phyloP scores from a whole-genome alignment of 2,797 vertebrate species.

The Xiphophorus birchmanni region DNA sequence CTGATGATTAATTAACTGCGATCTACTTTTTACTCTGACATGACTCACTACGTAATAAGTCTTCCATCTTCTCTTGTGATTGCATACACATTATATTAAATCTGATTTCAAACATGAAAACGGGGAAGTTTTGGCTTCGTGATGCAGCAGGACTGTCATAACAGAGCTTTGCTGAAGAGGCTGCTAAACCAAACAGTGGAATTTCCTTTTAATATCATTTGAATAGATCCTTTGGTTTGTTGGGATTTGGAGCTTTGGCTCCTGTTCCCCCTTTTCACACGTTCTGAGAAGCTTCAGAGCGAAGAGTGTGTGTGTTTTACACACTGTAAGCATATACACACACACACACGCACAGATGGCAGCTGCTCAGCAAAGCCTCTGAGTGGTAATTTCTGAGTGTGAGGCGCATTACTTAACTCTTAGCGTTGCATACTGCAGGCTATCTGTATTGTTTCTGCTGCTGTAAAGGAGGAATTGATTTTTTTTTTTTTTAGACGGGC shows the following conservation, averaged over 20 bases:
- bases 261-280: conserved; percentile 47
- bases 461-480: conserved; percentile 56
- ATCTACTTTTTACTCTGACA: conserved; percentile 1
- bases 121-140: neutral
- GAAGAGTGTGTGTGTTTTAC: conserved; percentile 40
- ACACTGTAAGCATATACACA: conserved; percentile 45
- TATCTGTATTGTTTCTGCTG: conserved; percentile 69
- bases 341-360: conserved; percentile 77
- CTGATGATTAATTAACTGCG: neutral
- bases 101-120: conserved; percentile 5
- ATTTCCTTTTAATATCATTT: conserved; percentile 50
- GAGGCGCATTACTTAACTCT: conserved; percentile 82
- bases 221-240: conserved; percentile 34
- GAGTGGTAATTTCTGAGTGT: conserved; percentile 81
- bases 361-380: conserved; percentile 79
- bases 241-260: conserved; percentile 46
- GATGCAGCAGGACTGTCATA: neutral
- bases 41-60: neutral
- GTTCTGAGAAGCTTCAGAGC: conserved; percentile 59
- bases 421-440: conserved; percentile 72
- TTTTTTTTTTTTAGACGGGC: conserved; percentile 46
- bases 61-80: neutral
- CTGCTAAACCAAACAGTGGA: conserved; percentile 39
- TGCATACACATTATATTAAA: neutral
- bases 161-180: conserved; percentile 17